These are phyloP conservation scores for Microtus agrestis DNA, from an alignment of 2,797 vertebrate genomes.

Conservation along the genomic window DNA sequence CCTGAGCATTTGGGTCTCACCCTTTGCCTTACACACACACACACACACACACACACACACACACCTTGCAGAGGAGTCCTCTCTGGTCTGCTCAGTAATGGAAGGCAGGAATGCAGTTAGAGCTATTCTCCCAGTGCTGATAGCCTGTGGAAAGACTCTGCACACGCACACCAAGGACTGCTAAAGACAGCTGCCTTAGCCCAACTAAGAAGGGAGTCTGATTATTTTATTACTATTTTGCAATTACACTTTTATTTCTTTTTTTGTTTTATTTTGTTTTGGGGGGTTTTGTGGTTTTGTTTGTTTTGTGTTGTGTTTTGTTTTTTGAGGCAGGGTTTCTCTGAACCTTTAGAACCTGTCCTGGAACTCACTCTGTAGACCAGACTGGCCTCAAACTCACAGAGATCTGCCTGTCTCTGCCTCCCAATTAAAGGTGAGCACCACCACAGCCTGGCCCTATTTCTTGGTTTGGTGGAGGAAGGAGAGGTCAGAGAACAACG, in stretches of 20 bases:
- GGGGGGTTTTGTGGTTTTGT: no score
- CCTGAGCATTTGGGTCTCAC: neutral
- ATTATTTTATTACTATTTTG: neutral
- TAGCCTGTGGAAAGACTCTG: neutral
- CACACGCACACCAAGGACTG: neutral
- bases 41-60: neutral
- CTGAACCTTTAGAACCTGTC: no score
- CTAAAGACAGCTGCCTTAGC: neutral
- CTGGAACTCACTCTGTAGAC: no score
- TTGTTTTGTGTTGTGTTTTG: no score
- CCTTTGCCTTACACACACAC: neutral
- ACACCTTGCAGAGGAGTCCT: neutral
- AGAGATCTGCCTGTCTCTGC: no score
- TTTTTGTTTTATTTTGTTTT: neutral
- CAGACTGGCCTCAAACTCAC: no score
- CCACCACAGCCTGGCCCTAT: neutral
- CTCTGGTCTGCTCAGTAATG: neutral
- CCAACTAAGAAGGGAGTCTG: neutral
- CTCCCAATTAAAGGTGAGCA: no score
- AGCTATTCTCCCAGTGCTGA: constrained; percentile 7
- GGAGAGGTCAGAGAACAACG: neutral
- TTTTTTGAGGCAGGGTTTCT: no score
- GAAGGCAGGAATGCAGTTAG: neutral
- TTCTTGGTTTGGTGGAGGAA: neutral
- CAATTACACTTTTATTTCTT: neutral